A percentile compares a stretch with the other conserved stretches of the same genome.
Evolutionary conservation across 2,113 vertebrate species (phyloP).

Genomic region (Synodontis membranacea): DNA sequence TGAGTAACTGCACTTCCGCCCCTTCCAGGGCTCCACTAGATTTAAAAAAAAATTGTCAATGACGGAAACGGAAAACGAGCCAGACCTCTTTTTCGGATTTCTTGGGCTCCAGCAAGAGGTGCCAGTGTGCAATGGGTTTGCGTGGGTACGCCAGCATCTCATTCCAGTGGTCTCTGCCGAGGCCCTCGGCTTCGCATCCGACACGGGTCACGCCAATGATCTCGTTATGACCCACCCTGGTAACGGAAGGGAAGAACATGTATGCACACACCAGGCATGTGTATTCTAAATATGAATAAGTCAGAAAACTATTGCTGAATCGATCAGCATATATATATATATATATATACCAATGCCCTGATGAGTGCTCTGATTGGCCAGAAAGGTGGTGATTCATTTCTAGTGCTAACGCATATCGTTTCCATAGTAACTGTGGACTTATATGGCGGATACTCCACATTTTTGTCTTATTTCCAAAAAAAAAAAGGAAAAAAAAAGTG

Average conservation of each 20-base stretch:
- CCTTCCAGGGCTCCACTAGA: neutral
- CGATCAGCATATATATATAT: neutral
- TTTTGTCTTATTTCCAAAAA: no score
- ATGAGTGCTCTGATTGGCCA: neutral
- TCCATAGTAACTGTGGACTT: neutral
- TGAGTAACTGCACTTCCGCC: neutral
- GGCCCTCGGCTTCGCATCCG: constrained; percentile 85
- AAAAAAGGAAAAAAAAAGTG: no score
- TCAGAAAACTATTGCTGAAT: neutral
- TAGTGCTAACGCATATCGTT: neutral
- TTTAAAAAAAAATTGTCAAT: neutral
- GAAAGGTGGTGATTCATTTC: neutral
- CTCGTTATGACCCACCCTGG: constrained; percentile 96
- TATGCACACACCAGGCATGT: neutral
- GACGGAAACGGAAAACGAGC: neutral
- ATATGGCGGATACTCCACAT: neutral
- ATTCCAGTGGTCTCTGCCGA: constrained; percentile 97
- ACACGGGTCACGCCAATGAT: constrained; percentile 93
- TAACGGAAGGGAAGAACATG: constrained; percentile 25
- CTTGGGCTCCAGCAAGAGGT: constrained; percentile 91
- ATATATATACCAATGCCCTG: neutral
- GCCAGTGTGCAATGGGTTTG: constrained; percentile 98
- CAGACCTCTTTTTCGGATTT: constrained; percentile 96
- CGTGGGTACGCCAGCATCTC: constrained; percentile 97
- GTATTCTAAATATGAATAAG: neutral